phyloP scores from a whole-genome alignment of 2,888 invertebrate species.

The Cosmia trapezina region DNA sequence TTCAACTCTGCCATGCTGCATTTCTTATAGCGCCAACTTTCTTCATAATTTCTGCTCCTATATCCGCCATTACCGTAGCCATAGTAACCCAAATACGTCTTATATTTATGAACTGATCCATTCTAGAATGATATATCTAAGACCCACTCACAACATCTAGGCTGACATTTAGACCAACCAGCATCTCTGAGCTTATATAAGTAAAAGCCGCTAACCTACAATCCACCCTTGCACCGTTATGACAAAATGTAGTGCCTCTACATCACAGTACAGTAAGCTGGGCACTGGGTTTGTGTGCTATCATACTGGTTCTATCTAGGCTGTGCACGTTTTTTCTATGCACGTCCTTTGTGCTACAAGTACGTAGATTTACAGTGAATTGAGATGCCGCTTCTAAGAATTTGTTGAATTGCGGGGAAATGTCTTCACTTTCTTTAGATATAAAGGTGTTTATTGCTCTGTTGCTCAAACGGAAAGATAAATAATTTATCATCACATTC shows the following conservation, averaged over 20 bases:
- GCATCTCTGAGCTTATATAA: constrained; percentile 21
- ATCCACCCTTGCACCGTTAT: constrained; percentile 57
- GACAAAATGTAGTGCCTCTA: constrained; percentile 33
- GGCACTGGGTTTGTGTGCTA: constrained; percentile 62
- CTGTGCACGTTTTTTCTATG: constrained; percentile 41
- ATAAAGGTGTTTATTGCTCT: neutral
- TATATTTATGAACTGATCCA: neutral
- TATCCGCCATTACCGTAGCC: neutral
- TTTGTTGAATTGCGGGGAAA: neutral
- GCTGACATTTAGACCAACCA: constrained; percentile 13
- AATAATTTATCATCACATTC: neutral
- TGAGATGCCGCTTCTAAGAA: constrained; percentile 12
- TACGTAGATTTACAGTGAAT: constrained; percentile 16
- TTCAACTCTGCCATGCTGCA: neutral
- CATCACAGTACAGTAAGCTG: constrained; percentile 48
- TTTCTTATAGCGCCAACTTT: neutral
- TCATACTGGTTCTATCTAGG: constrained; percentile 45
- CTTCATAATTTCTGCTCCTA: neutral
- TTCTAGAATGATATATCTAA: constrained; percentile 13
- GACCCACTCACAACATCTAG: neutral
- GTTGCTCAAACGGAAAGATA: neutral
- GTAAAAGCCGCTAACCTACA: constrained; percentile 41
- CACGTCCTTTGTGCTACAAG: constrained; percentile 12
- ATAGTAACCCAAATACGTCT: neutral
- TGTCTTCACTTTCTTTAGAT: constrained; percentile 7